Evolutionary conservation across 2,888 invertebrate genomes (phyloP).

Genomic region (Bimastos eiseni): DNA sequence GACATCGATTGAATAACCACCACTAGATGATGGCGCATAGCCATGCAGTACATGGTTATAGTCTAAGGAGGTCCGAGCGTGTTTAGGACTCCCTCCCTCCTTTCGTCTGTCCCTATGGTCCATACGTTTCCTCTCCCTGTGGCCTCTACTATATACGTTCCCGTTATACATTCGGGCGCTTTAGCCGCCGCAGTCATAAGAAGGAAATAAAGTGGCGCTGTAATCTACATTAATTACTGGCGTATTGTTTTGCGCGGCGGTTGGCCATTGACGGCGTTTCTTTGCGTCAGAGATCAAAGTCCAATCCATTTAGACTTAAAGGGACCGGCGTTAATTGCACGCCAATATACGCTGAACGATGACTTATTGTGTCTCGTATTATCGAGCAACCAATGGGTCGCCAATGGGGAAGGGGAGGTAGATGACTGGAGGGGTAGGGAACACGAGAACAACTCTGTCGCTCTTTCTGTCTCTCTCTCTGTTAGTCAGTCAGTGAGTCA

Average conservation of each 20-base stretch:
- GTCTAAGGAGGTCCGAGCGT: too few species aligned
- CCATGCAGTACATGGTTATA: too few species aligned
- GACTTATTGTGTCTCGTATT: background rate
- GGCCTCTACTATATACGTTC: too few species aligned
- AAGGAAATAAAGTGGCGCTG: background rate
- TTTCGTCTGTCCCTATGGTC: too few species aligned
- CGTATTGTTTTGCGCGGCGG: background rate
- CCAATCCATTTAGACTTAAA: background rate
- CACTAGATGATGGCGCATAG: too few species aligned
- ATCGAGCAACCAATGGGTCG: background rate
- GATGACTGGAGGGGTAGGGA: background rate
- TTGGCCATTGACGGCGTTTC: background rate
- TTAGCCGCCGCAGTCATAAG: background rate
- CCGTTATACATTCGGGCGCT: background rate
- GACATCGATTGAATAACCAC: too few species aligned
- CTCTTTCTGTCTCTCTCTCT: too few species aligned
- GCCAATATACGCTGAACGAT: background rate
- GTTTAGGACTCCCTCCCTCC: too few species aligned
- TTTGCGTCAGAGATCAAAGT: background rate
- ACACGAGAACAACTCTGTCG: too few species aligned
- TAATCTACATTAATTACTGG: background rate
- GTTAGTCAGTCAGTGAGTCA: too few species aligned
- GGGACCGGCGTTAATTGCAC: background rate
- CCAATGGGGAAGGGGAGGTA: too few species aligned
- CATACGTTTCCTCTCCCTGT: too few species aligned